Conservation (phyloP, 2,888 invertebrate species). For the Leuctra nigra region DNA sequence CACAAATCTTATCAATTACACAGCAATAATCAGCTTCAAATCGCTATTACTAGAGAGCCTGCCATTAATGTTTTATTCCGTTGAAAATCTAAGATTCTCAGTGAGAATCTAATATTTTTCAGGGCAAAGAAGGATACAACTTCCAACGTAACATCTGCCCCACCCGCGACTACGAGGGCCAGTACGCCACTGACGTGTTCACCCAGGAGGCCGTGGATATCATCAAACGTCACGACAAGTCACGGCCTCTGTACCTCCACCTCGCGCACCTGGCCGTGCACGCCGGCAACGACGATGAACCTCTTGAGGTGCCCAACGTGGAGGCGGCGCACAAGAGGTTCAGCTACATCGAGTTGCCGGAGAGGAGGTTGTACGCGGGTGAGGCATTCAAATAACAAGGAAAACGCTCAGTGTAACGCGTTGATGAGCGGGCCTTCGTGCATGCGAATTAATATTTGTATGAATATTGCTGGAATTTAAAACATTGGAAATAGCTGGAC, state of each 20-base stretch:
- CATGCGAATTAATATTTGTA: too few species aligned
- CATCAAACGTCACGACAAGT: slow-evolving; percentile 45
- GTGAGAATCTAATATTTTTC: too few species aligned
- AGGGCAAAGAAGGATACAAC: slow-evolving; percentile 39
- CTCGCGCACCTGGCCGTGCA: slow-evolving; percentile 77
- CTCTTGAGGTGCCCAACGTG: slow-evolving; percentile 52
- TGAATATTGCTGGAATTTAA: too few species aligned
- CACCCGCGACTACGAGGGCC: slow-evolving; percentile 47
- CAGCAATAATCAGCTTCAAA: too few species aligned
- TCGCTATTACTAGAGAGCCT: too few species aligned
- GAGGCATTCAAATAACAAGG: too few species aligned
- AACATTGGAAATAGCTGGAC: too few species aligned
- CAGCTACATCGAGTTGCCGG: slow-evolving; percentile 57
- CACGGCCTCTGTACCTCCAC: slow-evolving; percentile 67
- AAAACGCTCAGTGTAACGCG: too few species aligned
- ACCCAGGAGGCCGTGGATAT: slow-evolving; percentile 51
- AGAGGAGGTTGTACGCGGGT: slow-evolving; percentile 69
- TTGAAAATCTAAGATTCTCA: too few species aligned
- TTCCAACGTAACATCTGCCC: slow-evolving; percentile 38
- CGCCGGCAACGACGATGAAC: slow-evolving; percentile 59
- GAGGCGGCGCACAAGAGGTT: slow-evolving; percentile 58
- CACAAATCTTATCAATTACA: too few species aligned
- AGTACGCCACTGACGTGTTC: slow-evolving; percentile 35
- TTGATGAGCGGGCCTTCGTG: too few species aligned
- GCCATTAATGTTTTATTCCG: too few species aligned